phyloP scores from a whole-genome alignment of 2,797 vertebrate genomes.

The Sciurus vulgaris region DNA sequence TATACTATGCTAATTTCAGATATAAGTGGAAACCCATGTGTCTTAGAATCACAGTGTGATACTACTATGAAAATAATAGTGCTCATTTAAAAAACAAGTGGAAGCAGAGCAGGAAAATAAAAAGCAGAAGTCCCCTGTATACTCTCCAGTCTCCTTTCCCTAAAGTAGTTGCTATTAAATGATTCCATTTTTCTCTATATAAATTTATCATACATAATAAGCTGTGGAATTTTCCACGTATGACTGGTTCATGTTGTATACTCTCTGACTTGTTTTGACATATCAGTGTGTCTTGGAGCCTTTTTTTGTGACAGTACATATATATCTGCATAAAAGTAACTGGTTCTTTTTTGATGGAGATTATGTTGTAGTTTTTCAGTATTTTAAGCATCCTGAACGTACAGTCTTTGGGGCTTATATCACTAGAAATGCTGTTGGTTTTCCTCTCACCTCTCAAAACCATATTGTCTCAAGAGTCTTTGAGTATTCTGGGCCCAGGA shows the following conservation, averaged over 20 bases:
- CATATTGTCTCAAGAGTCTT: background rate
- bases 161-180: background rate
- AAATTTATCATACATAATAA: background rate
- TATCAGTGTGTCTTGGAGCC: background rate
- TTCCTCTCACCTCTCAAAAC: background rate
- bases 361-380: background rate
- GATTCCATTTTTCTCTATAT: background rate
- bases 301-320: background rate
- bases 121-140: background rate
- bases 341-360: background rate
- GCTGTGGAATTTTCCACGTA: background rate
- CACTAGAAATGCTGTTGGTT: background rate
- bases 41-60: conserved; percentile 1
- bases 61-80: background rate
- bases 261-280: background rate
- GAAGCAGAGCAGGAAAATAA: background rate
- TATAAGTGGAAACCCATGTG: background rate
- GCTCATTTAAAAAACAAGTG: background rate
- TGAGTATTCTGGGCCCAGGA: background rate
- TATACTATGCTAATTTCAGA: background rate
- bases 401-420: background rate
- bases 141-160: background rate
- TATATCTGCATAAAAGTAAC: background rate
- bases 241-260: background rate
- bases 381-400: background rate